A percentile compares a stretch with the other conserved stretches of the same genome.
These are phyloP conservation scores for Gymnopithys bicolor DNA, from an alignment of 2,797 vertebrate genomes.

Conservation along the genomic window DNA sequence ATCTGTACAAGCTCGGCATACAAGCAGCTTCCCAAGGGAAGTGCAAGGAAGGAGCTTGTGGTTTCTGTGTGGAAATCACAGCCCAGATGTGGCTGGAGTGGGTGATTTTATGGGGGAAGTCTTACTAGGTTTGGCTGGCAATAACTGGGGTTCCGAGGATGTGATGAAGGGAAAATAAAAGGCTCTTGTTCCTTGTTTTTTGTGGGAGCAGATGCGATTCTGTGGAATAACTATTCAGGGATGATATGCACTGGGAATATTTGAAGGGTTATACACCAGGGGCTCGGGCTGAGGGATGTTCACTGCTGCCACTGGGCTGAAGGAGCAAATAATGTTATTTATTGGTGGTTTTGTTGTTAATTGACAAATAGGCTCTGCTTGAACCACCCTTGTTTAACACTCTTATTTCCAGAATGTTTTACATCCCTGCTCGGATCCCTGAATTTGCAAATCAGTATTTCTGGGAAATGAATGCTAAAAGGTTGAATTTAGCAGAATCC, in stretches of 20 bases:
- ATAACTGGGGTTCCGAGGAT: not conserved
- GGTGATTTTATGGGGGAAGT: not conserved
- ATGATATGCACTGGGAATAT: fast-evolving
- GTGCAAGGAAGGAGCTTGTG: not conserved
- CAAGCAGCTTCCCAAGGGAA: not conserved
- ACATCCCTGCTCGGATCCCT: not conserved
- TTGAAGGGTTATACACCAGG: not conserved
- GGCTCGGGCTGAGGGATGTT: not conserved
- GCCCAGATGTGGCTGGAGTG: not conserved
- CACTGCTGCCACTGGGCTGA: not conserved
- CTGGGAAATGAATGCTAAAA: not conserved
- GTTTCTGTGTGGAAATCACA: not conserved
- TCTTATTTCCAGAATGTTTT: not conserved
- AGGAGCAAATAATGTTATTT: not conserved
- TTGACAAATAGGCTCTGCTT: not conserved
- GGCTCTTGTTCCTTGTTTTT: not conserved
- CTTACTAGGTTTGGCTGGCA: not conserved
- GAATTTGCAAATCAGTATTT: fast-evolving
- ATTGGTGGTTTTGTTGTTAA: not conserved
- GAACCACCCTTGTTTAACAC: fast-evolving
- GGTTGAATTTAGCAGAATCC: not conserved
- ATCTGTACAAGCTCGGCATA: not conserved
- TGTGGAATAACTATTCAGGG: not conserved
- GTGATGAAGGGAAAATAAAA: not conserved
- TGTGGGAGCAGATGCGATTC: not conserved